These are phyloP conservation scores for Dynastes hyllus DNA, from an alignment of 2,888 invertebrate genomes.

Conservation along the genomic window DNA sequence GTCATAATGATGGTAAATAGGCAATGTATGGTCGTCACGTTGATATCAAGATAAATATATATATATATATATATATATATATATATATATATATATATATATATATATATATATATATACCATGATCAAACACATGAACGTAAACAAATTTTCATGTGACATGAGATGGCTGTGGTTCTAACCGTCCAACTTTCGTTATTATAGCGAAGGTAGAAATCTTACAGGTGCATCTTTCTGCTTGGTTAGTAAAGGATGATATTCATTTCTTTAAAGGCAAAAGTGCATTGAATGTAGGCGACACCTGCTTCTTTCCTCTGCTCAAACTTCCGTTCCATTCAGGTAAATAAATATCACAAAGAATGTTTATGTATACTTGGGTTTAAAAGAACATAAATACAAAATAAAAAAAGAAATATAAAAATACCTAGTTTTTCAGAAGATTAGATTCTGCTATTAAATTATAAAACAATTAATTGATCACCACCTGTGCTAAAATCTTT, in stretches of 20 bases:
- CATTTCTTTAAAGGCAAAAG: neutral
- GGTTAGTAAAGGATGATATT: slow-evolving; percentile 1
- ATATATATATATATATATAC: neutral
- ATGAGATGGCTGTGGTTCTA: neutral
- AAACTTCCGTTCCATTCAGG: too few relatives aligned
- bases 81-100: neutral
- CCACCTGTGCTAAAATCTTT: too few relatives aligned
- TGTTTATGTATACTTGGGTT: too few relatives aligned
- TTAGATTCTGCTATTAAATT: too few relatives aligned
- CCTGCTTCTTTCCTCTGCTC: neutral
- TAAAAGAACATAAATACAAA: too few relatives aligned
- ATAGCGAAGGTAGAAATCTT: neutral
- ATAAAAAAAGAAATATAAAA: too few relatives aligned
- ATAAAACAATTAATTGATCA: too few relatives aligned
- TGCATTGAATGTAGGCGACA: neutral
- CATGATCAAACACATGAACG: neutral
- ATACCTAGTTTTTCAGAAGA: too few relatives aligned
- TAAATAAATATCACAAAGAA: too few relatives aligned
- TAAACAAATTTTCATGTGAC: neutral
- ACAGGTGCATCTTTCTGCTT: slow-evolving; percentile 11
- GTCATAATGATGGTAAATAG: too few relatives aligned
- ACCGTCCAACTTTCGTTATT: neutral
- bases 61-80: neutral
- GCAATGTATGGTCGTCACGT: too few relatives aligned
- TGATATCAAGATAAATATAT: too few relatives aligned